Base-by-base conservation (phyloP, 2,113 vertebrate genomes). In the Sorex fumeus region DNA sequence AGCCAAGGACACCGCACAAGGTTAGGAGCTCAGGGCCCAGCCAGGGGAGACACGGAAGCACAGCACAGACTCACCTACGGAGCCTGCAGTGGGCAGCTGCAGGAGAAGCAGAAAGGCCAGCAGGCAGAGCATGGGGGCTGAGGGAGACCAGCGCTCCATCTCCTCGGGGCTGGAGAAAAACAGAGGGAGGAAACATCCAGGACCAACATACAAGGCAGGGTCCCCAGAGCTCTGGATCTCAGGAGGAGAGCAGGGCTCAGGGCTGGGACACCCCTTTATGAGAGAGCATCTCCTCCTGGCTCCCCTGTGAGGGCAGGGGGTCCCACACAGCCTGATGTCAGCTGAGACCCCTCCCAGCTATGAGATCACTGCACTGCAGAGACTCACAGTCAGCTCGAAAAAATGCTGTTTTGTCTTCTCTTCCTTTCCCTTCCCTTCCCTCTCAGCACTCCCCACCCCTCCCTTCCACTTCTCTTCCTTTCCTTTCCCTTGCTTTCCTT, bases 91-190 rank as follows among this genome's bases (percentile, higher is more conserved):
- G 34, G n/a, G 57, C n/a, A 87, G n/a, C 60, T 67, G 86, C 15
- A 57, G 1, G 9, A 90, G 60, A 8, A 95, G 3, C 50, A 96
- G 34, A 9, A 8, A 71, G 13, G 10, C 2, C 40, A 93, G 32
- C 13, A 0, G 0, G 57, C 8, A 4, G 47, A 70, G 40, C 72
- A 18, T 18, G 36, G 8, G 66, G 60, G 28, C 28, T 0, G 0
- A 1, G 6, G 1, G n/a, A 3, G 50, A 45, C 40, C 8, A 1
- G 8, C 18, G 9, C 8, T 43, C 86, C 93, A 92, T 87, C 4
- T 71, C 60, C 27, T 60, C 7, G 0, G 25, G 45, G 43, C 85
- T 32, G 76, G 19, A 13, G 40, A 18, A 47, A 85, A 2, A 69
- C 5, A 21, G 12, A 57, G 50, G 57, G 2, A 36, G n/a, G 9